Base-by-base conservation (phyloP, 30 jellyfish, hydroid and myxozoan species). In the Nemopilema nomurai region DNA sequence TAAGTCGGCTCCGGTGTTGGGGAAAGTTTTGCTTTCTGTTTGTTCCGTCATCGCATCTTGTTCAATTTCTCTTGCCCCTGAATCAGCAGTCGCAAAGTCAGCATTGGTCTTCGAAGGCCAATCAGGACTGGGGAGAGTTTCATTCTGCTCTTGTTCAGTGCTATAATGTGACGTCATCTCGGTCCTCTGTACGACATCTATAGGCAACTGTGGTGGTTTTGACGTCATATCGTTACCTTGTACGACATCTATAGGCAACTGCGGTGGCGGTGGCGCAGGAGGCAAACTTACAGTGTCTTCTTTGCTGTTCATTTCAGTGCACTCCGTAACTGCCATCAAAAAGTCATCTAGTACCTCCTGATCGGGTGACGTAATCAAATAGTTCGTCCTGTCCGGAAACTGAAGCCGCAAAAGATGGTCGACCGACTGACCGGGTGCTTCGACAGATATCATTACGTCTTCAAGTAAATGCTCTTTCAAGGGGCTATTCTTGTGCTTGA, bases 261-360 rank as follows among this genome's bases (percentile, higher is more conserved):
- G 62, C 21, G 92, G 92, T 0, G 92, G 92, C 0, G 92, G 90
- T 1, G 88, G 96, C 18, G 88, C 90, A 6, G 96, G 88, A 8
- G 86, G 87, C 7, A 77, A 67, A 49, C 90, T 78, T 18, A 78
- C 71, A 8, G 82, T 74, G 26, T 87, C 96, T 27, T 87, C 96
- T 68, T 33, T 53, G 25, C 68, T 17, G 23, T 25, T 62, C 86
- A 74, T 51, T 22, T 80, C 87, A 16, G 96, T 70, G 52, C 80
- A 68, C 41, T 87, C 90, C 53, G 79, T 76, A n/a, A 87, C 81
- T 0, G 90, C 90, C 96, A 87, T 87, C 3, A 87, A 74, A 27
- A 87, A 79, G 30, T 87, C 87, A 71, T 87, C 90, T 1, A 78
- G 30, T 19, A 87, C 88, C 13, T 8, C 74, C 53, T 49, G 53